These are phyloP conservation scores for Peromyscus attwateri DNA, from an alignment of 2,797 vertebrate genomes.

Conservation along the genomic window DNA sequence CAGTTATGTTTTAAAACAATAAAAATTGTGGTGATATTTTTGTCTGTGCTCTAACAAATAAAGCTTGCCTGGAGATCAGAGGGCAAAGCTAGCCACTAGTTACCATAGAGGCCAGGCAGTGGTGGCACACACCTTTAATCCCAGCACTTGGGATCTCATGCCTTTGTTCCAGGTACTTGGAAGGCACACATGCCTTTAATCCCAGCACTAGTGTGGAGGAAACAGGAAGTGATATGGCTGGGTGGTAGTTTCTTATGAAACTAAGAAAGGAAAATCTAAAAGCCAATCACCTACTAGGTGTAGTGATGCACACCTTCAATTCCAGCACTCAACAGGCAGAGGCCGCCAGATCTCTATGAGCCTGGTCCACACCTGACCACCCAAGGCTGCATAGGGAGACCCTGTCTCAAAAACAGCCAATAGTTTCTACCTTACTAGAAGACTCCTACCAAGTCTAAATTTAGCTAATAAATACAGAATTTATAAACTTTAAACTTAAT, in stretches of 20 bases:
- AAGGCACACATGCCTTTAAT: no score
- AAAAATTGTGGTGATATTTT: neutral
- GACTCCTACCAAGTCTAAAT: conserved; percentile 22
- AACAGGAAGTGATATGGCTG: no score
- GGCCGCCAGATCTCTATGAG: neutral
- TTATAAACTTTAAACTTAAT: conserved; percentile 57
- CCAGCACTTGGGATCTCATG: no score
- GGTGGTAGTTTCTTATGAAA: neutral
- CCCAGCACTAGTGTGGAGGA: no score
- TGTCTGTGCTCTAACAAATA: no score
- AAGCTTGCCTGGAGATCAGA: no score
- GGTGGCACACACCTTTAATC: no score
- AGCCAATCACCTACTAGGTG: neutral
- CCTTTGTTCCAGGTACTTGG: no score
- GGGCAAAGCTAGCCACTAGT: no score
- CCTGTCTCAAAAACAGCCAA: neutral
- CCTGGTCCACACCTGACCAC: neutral
- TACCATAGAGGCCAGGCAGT: no score
- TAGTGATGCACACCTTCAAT: neutral
- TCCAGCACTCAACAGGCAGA: neutral
- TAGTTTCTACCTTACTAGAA: conserved; percentile 42
- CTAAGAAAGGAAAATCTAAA: conserved; percentile 34
- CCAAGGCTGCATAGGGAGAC: neutral
- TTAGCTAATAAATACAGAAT: neutral
- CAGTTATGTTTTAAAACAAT: neutral